These are phyloP conservation scores for Emydocephalus ijimae DNA, from an alignment of 2,113 vertebrate species.

Conservation along the genomic window DNA sequence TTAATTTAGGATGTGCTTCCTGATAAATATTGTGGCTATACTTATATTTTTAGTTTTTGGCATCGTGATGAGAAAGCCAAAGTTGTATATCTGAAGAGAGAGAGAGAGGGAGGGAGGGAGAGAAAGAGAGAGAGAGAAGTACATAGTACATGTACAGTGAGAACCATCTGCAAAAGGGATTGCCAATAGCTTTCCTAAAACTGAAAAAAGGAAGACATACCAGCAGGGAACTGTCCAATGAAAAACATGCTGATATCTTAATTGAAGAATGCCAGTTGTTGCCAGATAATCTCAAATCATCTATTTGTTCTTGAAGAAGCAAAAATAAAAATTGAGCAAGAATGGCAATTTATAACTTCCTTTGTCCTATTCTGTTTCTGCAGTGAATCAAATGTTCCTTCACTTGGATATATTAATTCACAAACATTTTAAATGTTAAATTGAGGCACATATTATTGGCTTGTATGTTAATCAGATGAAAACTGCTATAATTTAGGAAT, in stretches of 20 bases:
- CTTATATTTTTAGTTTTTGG: not conserved
- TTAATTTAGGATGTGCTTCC: not conserved
- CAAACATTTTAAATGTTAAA: slow-evolving; percentile 6
- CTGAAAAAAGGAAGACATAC: not conserved
- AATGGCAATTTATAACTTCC: not conserved
- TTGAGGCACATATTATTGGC: not conserved
- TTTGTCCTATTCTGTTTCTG: not conserved
- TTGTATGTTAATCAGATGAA: not conserved
- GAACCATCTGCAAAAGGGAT: not conserved
- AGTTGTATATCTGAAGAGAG: not conserved
- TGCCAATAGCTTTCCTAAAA: not conserved
- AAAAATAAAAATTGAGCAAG: not conserved
- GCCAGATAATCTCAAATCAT: not conserved
- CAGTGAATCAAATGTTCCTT: slow-evolving; percentile 1
- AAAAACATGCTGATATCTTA: not conserved
- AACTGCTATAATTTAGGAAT: not conserved
- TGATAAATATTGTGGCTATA: not conserved
- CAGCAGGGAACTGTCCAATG: not conserved
- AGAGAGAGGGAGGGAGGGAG: too few species aligned
- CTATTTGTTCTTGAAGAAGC: not conserved
- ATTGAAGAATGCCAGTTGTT: not conserved
- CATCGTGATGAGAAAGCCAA: not conserved
- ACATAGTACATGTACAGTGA: not conserved
- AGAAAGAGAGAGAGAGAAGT: not conserved
- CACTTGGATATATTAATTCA: not conserved